Base-by-base conservation (phyloP, 2,797 vertebrate species). In the Phoebastria nigripes region DNA sequence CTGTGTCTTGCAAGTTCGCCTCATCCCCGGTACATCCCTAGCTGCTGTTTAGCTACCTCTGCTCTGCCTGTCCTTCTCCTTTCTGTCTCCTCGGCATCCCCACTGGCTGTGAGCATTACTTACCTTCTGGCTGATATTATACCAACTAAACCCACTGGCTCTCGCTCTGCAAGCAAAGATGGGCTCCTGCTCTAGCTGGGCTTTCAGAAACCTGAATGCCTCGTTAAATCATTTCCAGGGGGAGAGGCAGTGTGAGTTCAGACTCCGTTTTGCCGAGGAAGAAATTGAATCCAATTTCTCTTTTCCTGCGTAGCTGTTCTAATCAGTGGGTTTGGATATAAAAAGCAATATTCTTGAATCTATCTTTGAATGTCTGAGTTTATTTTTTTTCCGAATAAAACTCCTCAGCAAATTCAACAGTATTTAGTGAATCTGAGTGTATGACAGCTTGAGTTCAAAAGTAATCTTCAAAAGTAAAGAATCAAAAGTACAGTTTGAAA, bases 1-100 rank as follows among this genome's bases (percentile, higher is more conserved):
- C 15, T 12, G 12, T 20, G 4, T 51, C 33, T 80, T 49, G 6
- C 59, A 59, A 28, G 35, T 59, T 89, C 5, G 0, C n/a, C 55
- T 90, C 41, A 19, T 31, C 41, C 61, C 42, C 4, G 2, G 20
- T 11, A 20, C 25, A 33, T 11, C 18, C 22, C 18, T 16, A 35
- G 31, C 41, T 82, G 47, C 22, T 79, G 9, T 88, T 93, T 6
- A 51, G 42, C 39, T 66, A 15, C 35, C 18, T 61, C n/a, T 69
- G 31, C 0, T 0, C 42, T 77, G 63, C 42, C 17, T 55, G 2
- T 10, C 18, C 13, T 20, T 22, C 12, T 87, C 33, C 19, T 49
- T 90, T 91, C 51, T 31, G 12, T 25, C 26, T 41, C 16, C 31
- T 73, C 0, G 0, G 21, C 31, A 56, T 83, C 3, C 11, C 4